Evolutionary conservation across 1,140 invertebrate species (phyloP), one percentile per base, ranked within the genome.

Genomic region (Cydia pomonella): DNA sequence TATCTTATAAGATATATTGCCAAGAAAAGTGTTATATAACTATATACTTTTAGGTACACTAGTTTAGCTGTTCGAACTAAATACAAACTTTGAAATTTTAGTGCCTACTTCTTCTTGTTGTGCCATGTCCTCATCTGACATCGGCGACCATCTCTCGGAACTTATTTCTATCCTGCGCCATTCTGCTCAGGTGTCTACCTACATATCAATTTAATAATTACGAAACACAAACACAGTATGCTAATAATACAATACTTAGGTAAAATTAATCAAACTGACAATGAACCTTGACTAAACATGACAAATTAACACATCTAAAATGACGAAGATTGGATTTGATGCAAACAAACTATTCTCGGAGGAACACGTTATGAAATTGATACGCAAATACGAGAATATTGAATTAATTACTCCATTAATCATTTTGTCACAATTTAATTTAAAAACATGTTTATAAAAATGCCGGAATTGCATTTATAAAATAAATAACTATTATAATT

Each of bases 291-390:
- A 76, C 71, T 79, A 81, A 18, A 83, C 82, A 82, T 85, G 79
- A 85, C 80, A 78, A 85, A 87, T 89, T 89, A 87, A 81, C 86
- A 84, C 87, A 82, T 88, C 78, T 78, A 74, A 84, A 44, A 73
- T 76, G 75, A 74, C 53, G 73, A 75, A 75, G 73, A 38, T 27
- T 27, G 25, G 21, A 75, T 75, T 80, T 75, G 75, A 13, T 13
- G 10, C 10, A 63, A 63, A 63, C 62, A 63, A 63, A 63, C 62
- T 27, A 63, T 27, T 5, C 25, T 66, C 2, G 47, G n/a, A 50
- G 47, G n/a, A 50, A 50, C 47, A 13, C n/a, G 47, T 50, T 18
- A n/a, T 18, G 47, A 50, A 50, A 18, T 4, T 50, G 47, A 50
- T 50, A 12, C n/a, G 47, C 47, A 50, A n/a, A 50, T n/a, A 16